A percentile compares a stretch with the other conserved stretches of the same genome.
These are phyloP conservation scores for Coremacera marginata DNA, from an alignment of 2,888 invertebrate species.

Conservation along the genomic window DNA sequence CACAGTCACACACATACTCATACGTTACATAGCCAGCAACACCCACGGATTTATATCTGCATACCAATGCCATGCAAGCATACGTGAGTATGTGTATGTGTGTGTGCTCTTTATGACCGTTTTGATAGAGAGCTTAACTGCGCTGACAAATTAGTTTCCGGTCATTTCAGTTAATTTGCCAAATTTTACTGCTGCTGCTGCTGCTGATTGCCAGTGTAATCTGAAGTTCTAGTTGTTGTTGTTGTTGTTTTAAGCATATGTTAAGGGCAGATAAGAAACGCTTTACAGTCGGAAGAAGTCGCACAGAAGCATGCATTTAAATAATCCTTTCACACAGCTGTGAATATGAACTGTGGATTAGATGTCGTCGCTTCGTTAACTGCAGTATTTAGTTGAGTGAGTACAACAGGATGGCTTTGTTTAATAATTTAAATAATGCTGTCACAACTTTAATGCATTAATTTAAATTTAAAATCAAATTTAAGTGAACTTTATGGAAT, in stretches of 20 bases:
- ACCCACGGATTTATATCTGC: too few species aligned
- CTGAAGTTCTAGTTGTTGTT: background rate
- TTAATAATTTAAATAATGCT: background rate
- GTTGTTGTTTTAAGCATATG: background rate
- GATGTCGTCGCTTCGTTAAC: slow-evolving; percentile 6
- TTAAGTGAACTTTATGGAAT: too few species aligned
- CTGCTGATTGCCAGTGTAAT: slow-evolving; percentile 4
- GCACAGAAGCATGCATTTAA: background rate
- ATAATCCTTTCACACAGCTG: slow-evolving; percentile 13
- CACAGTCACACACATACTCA: too few species aligned
- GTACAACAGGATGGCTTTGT: background rate
- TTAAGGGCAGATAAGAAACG: background rate
- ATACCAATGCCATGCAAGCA: background rate
- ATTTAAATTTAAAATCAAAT: too few species aligned
- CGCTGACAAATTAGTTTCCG: slow-evolving; percentile 26
- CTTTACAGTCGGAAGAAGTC: background rate
- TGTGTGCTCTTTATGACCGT: background rate
- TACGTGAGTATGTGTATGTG: background rate
- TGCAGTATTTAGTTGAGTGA: background rate
- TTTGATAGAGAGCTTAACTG: background rate
- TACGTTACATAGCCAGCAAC: too few species aligned
- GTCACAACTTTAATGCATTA: too few species aligned
- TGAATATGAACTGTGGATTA: slow-evolving; percentile 7
- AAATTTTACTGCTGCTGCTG: background rate
- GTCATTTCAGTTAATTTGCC: slow-evolving; percentile 18